These are phyloP conservation scores for Bubo scandiacus DNA, from an alignment of 2,113 vertebrate species.

Conservation along the genomic window DNA sequence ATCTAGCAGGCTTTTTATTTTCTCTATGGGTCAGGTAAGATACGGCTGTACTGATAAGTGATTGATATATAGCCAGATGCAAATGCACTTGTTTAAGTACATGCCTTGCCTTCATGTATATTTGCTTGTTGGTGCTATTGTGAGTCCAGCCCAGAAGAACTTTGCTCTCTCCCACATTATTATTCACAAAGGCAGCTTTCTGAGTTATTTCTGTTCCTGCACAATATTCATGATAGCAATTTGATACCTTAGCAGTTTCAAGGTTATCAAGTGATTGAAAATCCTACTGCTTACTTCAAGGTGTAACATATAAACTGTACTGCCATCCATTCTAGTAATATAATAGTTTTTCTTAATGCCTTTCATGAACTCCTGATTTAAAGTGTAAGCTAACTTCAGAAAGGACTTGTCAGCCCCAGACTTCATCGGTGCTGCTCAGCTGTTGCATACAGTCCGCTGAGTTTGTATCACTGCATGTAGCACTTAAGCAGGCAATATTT, in stretches of 20 bases:
- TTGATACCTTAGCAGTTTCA: conserved; percentile 84
- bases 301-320: conserved; percentile 78
- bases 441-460: not conserved
- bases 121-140: conserved; percentile 50
- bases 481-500: conserved; percentile 49
- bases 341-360: conserved; percentile 80
- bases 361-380: conserved; percentile 82
- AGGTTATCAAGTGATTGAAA: conserved; percentile 87
- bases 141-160: conserved; percentile 64
- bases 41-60: conserved; percentile 44
- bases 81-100: conserved; percentile 59
- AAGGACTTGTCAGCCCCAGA: conserved; percentile 69
- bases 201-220: conserved; percentile 79
- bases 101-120: conserved; percentile 42
- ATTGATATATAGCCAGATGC: conserved; percentile 58
- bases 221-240: conserved; percentile 86
- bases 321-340: conserved; percentile 77
- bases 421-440: not conserved
- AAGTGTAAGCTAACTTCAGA: conserved; percentile 74
- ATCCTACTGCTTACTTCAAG: conserved; percentile 81
- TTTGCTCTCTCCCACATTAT: conserved; percentile 73
- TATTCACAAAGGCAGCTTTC: conserved; percentile 79
- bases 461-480: not conserved
- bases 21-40: conserved; percentile 6
- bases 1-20: conserved; percentile 10